Base-by-base conservation (phyloP, 2,113 vertebrate species). In the Azemiops feae region DNA sequence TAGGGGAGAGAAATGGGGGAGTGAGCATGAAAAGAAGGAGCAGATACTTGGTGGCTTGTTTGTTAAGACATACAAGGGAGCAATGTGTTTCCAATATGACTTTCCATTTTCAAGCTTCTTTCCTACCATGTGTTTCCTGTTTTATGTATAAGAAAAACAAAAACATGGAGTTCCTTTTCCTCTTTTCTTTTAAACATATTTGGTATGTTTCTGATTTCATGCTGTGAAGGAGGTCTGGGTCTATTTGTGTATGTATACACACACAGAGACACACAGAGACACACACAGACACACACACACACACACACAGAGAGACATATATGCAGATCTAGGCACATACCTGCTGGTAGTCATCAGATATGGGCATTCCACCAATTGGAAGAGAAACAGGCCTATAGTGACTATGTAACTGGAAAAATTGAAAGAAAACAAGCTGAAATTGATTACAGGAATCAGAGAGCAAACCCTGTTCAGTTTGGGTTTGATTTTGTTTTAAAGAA, bases 91-190 rank as follows among this genome's bases (percentile, higher is more conserved):
- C 96, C 97, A 96, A 89, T 45, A 88, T 93, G 94, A 95, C 95
- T 97, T 96, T 94, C 96, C 93, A 91, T 95, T 97, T 94, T 7
- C 8, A 96, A 92, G 91, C 93, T 93, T 96, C 94, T 89, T 96
- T 96, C 94, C 93, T 93, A 96, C 95, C 97, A 98, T 93, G 53
- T 97, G 97, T 97, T 98, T 96, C 96, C 93, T 30, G 96, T 96
- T 95, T 96, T 94, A 94, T 91, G 93, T 94, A 97, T 96, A 97
- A 96, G 55, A 20, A 47, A 58, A 86, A 58, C 16, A 60, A 90
- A 85, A 91, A 87, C 96, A 93, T n/a, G 54, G 43, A 9, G 54
- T 3, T 89, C 95, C 94, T 96, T 96, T 95, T 95, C 97, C 97
- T 97, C 97, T 96, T 94, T 95, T 97, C 91, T 93, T 96, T 96